Percentiles rank a stretch among this genome's conserved stretches.
Evolutionary conservation across 1,140 invertebrate species (phyloP).

Genomic region (Frieseomelitta varia): DNA sequence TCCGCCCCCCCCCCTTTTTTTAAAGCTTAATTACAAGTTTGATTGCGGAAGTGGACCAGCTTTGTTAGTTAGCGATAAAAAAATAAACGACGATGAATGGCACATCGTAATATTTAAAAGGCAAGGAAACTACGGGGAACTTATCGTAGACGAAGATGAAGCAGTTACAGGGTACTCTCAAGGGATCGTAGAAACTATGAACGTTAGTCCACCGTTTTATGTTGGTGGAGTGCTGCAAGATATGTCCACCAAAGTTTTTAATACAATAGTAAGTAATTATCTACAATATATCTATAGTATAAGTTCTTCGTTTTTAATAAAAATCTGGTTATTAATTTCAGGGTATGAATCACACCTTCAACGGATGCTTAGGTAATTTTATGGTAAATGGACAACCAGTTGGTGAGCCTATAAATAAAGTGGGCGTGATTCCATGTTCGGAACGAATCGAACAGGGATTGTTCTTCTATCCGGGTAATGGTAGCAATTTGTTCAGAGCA

Average conservation of each 20-base stretch:
- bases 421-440: conserved; percentile 90
- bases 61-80: conserved; percentile 81
- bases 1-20: conserved; percentile 9
- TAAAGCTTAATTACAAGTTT: conserved; percentile 87
- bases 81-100: conserved; percentile 93
- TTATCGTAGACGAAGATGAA: conserved; percentile 87
- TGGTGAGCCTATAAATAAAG: conserved; percentile 82
- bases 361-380: conserved; percentile 94
- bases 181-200: conserved; percentile 84
- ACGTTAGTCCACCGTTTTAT: conserved; percentile 88
- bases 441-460: conserved; percentile 92
- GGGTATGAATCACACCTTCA: conserved; percentile 87
- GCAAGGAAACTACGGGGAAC: conserved; percentile 83
- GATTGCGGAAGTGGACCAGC: conserved; percentile 88
- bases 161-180: conserved; percentile 82
- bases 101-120: conserved; percentile 88
- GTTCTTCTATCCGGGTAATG: conserved; percentile 91
- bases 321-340: conserved; percentile 64
- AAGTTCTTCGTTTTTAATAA: background rate
- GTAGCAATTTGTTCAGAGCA: conserved; percentile 84
- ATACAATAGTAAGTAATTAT: conserved; percentile 75
- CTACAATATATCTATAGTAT: background rate
- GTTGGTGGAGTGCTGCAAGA: conserved; percentile 87
- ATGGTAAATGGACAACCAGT: conserved; percentile 87
- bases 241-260: conserved; percentile 62